Conservation (phyloP, 1,140 invertebrate species). For the Potamilus streckersoni region DNA sequence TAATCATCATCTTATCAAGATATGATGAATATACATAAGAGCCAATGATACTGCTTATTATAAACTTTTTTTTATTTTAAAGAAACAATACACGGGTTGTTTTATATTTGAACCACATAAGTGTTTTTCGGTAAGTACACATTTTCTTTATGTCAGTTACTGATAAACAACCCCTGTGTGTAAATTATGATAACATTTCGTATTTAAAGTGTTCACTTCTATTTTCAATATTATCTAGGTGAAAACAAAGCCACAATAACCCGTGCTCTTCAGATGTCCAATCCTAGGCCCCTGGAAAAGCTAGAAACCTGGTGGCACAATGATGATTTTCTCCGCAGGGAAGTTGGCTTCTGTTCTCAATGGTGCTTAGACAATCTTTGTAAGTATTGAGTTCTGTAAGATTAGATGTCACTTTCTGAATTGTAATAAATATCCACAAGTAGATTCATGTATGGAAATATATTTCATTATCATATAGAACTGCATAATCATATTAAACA, state of each 20-base stretch:
- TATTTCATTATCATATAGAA: too few relatives aligned
- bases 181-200: neutral
- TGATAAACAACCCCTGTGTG: neutral
- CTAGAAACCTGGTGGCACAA: conserved; percentile 61
- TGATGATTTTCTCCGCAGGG: conserved; percentile 76
- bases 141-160: neutral
- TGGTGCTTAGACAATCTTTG: conserved; percentile 95
- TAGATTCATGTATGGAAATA: too few relatives aligned
- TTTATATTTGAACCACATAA: neutral
- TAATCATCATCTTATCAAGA: too few relatives aligned
- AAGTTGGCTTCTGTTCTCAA: conserved; percentile 93
- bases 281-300: conserved; percentile 44
- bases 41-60: too few relatives aligned
- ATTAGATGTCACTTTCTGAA: neutral
- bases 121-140: neutral
- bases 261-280: conserved; percentile 61
- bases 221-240: conserved; percentile 68
- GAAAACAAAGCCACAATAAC: conserved; percentile 90
- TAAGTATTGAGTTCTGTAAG: conserved; percentile 71
- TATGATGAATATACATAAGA: too few relatives aligned
- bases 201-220: conserved; percentile 7
- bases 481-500: too few relatives aligned
- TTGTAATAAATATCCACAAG: too few relatives aligned
- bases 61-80: too few relatives aligned
- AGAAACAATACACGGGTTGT: too few relatives aligned